These are phyloP conservation scores for Ophioderma brevispina DNA, from an alignment of 35 echinoderm and acorn worm genomes.

Conservation along the genomic window DNA sequence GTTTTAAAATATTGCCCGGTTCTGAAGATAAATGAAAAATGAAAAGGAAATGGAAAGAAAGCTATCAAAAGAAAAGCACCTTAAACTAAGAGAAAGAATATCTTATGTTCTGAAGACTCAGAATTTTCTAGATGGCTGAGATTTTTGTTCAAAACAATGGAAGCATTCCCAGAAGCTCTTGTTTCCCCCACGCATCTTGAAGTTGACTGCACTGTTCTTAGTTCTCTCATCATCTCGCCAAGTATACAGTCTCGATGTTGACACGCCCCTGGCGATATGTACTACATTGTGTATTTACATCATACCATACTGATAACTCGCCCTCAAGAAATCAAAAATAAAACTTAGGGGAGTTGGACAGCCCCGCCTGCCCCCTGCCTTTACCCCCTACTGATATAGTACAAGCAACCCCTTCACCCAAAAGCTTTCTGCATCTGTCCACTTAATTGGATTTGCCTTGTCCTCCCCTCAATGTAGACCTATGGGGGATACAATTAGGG, in stretches of 20 bases:
- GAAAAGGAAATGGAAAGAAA: too few relatives aligned
- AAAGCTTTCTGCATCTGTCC: not conserved
- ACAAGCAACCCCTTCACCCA: not conserved
- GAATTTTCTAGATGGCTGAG: too few relatives aligned
- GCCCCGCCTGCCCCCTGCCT: not conserved
- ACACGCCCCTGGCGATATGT: not conserved
- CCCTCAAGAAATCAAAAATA: not conserved
- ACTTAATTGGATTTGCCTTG: too few relatives aligned
- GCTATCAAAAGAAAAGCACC: too few relatives aligned
- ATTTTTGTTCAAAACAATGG: too few relatives aligned
- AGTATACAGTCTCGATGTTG: not conserved
- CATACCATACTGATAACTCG: not conserved
- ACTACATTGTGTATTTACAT: slow-evolving; percentile 11
- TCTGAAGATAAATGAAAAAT: too few relatives aligned
- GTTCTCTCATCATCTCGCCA: not conserved
- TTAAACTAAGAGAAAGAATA: too few relatives aligned
- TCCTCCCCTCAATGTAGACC: too few relatives aligned
- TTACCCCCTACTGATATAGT: slow-evolving; percentile 13
- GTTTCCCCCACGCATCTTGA: not conserved
- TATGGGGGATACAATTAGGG: too few relatives aligned
- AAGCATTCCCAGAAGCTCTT: too few relatives aligned
- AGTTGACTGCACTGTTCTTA: not conserved
- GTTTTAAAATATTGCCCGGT: too few relatives aligned
- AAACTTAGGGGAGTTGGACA: not conserved
- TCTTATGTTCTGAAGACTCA: too few relatives aligned